Evolutionary conservation across 2,797 vertebrate genomes (phyloP).

Genomic region (Falco concolor): DNA sequence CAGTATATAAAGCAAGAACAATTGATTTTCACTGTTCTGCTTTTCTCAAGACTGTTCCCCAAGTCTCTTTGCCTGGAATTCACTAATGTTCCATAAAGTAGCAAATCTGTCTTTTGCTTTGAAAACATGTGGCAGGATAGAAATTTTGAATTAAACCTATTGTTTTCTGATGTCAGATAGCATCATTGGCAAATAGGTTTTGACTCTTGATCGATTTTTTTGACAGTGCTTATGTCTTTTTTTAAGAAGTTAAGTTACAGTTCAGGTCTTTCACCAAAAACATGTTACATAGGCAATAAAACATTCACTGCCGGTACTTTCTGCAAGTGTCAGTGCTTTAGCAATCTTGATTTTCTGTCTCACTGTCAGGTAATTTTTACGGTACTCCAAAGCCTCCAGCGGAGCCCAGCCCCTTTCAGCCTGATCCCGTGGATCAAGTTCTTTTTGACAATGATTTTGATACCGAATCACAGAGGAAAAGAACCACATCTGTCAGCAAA

Average conservation of each 20-base stretch:
- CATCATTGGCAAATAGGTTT: neutral
- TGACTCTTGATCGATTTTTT: neutral
- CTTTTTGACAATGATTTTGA: slow-evolving; percentile 96
- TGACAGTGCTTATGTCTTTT: neutral
- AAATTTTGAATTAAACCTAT: neutral
- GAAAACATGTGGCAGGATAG: neutral
- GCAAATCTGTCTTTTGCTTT: neutral
- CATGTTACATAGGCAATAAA: accelerated
- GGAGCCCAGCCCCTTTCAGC: slow-evolving; percentile 94
- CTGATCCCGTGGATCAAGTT: slow-evolving; percentile 95
- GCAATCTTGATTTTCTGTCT: neutral
- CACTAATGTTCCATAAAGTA: neutral
- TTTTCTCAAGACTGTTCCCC: neutral
- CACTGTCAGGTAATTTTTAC: slow-evolving; percentile 91
- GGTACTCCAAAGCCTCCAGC: slow-evolving; percentile 96
- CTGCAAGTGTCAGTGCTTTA: neutral
- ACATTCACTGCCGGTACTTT: neutral
- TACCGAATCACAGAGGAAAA: slow-evolving; percentile 90
- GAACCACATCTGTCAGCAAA: slow-evolving; percentile 96
- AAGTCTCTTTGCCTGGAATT: neutral
- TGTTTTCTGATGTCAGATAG: neutral
- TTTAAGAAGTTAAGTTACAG: neutral
- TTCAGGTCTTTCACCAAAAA: neutral
- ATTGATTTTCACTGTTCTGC: neutral
- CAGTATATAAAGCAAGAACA: neutral